phyloP scores from a whole-genome alignment of 2,113 vertebrate species.

The Chionis minor region DNA sequence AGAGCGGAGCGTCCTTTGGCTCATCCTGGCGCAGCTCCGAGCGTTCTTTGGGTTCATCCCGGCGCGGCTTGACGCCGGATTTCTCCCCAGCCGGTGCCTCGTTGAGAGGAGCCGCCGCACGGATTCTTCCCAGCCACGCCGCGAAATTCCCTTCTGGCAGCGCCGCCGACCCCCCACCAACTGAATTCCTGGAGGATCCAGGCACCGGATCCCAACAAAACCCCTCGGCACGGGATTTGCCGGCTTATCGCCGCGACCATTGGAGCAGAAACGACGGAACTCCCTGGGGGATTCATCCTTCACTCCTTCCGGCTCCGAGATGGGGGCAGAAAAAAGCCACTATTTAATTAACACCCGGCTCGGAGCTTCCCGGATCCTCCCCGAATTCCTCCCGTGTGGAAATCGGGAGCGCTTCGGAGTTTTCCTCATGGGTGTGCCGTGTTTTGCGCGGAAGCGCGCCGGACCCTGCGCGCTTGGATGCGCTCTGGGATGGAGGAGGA shows the following conservation, averaged over 20 bases:
- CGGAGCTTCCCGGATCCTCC: not conserved
- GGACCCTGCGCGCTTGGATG: not conserved
- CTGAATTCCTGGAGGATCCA: not conserved
- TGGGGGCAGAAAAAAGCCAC: not conserved
- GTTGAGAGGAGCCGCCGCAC: not conserved
- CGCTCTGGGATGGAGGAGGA: not conserved
- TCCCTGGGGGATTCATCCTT: not conserved
- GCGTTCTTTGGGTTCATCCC: not conserved
- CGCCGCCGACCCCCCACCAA: fast-evolving
- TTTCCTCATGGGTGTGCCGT: not conserved
- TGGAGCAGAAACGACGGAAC: not conserved
- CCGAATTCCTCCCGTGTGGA: fast-evolving
- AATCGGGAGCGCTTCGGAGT: fast-evolving
- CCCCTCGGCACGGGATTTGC: not conserved
- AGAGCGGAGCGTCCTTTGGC: not conserved
- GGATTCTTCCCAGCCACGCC: fast-evolving
- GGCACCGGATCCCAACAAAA: not conserved
- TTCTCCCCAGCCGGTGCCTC: not conserved
- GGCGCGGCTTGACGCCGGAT: fast-evolving
- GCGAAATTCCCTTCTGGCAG: not conserved
- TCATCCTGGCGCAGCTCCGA: not conserved
- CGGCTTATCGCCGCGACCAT: fast-evolving
- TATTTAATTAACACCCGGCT: fast-evolving
- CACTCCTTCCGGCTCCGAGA: fast-evolving
- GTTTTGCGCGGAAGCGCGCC: fast-evolving